These are phyloP conservation scores for Poecilus cupreus DNA, from an alignment of 2,888 invertebrate genomes.

Conservation along the genomic window DNA sequence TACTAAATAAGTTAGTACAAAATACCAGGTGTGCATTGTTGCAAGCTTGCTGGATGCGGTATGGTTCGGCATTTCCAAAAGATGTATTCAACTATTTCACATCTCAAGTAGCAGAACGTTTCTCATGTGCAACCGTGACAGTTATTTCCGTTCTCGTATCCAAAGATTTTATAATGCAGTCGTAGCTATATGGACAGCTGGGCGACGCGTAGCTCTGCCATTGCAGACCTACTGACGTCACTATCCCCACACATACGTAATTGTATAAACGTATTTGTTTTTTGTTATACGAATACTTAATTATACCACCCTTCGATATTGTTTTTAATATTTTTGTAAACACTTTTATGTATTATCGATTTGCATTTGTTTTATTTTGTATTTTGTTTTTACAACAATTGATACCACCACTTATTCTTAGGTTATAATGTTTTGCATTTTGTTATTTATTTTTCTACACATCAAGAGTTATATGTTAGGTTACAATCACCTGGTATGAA, in stretches of 20 bases:
- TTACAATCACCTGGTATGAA: background rate
- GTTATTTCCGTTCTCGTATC: slow-evolving; percentile 62
- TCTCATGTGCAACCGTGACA: slow-evolving; percentile 67
- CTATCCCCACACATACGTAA: slow-evolving; percentile 22
- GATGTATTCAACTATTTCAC: slow-evolving; percentile 65
- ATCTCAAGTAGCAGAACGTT: slow-evolving; percentile 66
- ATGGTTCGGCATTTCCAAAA: slow-evolving; percentile 61
- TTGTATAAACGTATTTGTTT: slow-evolving; percentile 9
- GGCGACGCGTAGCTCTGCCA: slow-evolving; percentile 4
- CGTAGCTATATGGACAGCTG: slow-evolving; percentile 13
- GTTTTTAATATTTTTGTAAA: slow-evolving; percentile 19
- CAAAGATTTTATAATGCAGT: slow-evolving; percentile 47
- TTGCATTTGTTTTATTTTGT: slow-evolving; percentile 47
- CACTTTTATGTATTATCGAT: slow-evolving; percentile 23
- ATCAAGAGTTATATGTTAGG: background rate
- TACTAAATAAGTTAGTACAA: slow-evolving; percentile 61
- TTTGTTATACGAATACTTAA: background rate
- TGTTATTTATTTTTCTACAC: slow-evolving; percentile 40
- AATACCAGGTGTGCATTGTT: slow-evolving; percentile 63
- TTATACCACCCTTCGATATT: slow-evolving; percentile 11
- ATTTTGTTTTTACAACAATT: slow-evolving; percentile 15
- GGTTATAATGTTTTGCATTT: slow-evolving; percentile 33
- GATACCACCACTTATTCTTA: slow-evolving; percentile 31
- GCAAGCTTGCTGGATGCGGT: slow-evolving; percentile 68
- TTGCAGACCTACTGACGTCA: slow-evolving; percentile 4